These are phyloP conservation scores for Pseudobourletiella spinata DNA, from an alignment of 1,140 invertebrate species.

Conservation along the genomic window DNA sequence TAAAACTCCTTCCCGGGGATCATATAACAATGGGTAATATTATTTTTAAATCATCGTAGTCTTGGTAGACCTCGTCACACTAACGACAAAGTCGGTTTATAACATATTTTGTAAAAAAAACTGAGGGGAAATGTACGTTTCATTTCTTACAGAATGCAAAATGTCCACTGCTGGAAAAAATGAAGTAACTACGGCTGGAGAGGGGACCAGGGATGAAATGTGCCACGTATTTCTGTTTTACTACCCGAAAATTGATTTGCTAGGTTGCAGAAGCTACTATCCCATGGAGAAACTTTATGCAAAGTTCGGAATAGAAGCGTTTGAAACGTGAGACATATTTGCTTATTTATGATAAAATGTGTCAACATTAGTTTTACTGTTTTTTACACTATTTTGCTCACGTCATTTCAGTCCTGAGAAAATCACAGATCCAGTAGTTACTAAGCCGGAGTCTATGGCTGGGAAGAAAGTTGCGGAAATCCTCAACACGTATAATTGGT, in stretches of 20 bases:
- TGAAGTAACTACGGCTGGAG: conserved; percentile 45
- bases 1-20: conserved; percentile 15
- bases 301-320: conserved; percentile 5
- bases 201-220: conserved; percentile 74
- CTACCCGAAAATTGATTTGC: conserved; percentile 64
- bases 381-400: background rate
- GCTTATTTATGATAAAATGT: background rate
- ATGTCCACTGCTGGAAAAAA: background rate
- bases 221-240: conserved; percentile 72
- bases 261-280: conserved; percentile 58
- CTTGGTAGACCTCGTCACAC: too few species aligned
- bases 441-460: background rate
- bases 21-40: conserved; percentile 14
- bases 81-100: background rate
- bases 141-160: background rate
- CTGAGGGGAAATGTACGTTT: too few species aligned
- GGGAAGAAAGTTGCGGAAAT: background rate
- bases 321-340: background rate
- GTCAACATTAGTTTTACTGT: background rate
- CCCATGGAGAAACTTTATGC: background rate
- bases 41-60: background rate
- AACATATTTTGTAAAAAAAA: background rate
- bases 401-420: background rate
- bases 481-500: background rate
- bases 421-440: background rate